Evolutionary conservation across 2,797 vertebrate genomes (phyloP).

Genomic region (Cichlasoma orientale): DNA sequence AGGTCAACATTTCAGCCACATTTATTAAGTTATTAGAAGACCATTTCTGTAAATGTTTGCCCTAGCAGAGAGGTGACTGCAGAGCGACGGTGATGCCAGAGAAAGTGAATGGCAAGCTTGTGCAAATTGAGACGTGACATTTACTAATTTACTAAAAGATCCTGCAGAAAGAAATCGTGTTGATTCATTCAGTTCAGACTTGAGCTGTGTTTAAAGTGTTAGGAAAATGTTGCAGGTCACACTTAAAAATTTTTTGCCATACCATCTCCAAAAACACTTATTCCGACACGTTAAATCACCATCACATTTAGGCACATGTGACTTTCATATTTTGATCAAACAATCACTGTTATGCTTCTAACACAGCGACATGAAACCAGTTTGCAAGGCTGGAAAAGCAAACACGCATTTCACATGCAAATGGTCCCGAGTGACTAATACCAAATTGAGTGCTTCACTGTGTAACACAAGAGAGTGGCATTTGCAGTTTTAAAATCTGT

Average conservation of each 20-base stretch:
- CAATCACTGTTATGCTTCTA: not conserved
- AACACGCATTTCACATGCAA: slow-evolving; percentile 29
- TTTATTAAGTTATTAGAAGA: not conserved
- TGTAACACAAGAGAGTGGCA: slow-evolving; percentile 33
- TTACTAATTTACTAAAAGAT: not conserved
- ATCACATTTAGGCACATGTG: not conserved
- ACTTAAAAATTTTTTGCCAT: not conserved
- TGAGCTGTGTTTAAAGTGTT: not conserved
- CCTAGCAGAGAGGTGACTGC: not conserved
- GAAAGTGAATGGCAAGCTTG: not conserved
- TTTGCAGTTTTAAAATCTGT: slow-evolving; percentile 30
- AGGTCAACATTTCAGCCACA: not conserved
- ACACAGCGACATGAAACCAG: not conserved
- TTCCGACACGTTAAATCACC: not conserved
- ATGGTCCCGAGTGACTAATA: slow-evolving; percentile 40
- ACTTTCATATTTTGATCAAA: not conserved
- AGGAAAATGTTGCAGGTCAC: not conserved
- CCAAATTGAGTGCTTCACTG: slow-evolving; percentile 22
- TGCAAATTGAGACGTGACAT: not conserved
- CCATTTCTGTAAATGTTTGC: not conserved
- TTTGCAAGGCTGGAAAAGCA: not conserved
- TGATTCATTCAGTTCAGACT: not conserved
- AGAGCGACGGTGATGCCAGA: not conserved
- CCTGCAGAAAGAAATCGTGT: not conserved
- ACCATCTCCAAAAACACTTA: not conserved